Conservation (phyloP, 2,888 invertebrate species). For the Clunio marinus region DNA sequence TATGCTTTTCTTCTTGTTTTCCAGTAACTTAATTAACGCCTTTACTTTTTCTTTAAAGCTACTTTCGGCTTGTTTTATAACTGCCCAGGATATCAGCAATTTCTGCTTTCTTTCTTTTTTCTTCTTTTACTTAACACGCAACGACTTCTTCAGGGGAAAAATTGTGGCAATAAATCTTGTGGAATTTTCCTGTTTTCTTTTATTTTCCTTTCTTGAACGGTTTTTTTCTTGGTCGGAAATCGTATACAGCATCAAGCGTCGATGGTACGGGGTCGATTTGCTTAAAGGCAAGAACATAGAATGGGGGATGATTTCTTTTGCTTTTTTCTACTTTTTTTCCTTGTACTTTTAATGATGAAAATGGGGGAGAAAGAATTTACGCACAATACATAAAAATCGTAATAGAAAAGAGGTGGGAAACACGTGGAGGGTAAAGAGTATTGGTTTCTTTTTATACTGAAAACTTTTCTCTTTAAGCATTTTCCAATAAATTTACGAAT, state of each 20-base stretch:
- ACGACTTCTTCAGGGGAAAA: not conserved
- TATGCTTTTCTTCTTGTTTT: not conserved
- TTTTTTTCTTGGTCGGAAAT: not conserved
- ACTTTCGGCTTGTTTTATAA: not conserved
- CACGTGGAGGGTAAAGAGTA: too few relatives aligned
- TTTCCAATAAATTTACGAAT: too few relatives aligned
- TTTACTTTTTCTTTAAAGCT: too few relatives aligned
- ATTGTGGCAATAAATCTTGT: conserved; percentile 34
- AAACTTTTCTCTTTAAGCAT: too few relatives aligned
- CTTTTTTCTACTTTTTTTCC: not conserved
- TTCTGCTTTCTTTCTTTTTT: not conserved
- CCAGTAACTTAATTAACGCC: not conserved
- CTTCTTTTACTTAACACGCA: not conserved
- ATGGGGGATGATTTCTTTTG: not conserved
- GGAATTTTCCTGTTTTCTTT: not conserved
- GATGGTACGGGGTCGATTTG: not conserved
- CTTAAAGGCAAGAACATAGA: not conserved
- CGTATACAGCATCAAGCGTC: conserved; percentile 33
- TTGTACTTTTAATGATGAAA: conserved; percentile 13
- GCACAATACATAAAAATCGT: conserved; percentile 1
- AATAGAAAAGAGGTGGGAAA: conserved; percentile 3
- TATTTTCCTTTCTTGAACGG: conserved; percentile 1
- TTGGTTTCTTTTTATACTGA: too few relatives aligned
- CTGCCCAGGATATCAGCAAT: not conserved
- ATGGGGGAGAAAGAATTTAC: conserved; percentile 15